Evolutionary conservation across 2,797 vertebrate genomes (phyloP).

Genomic region (Neosalanx taihuensis): DNA sequence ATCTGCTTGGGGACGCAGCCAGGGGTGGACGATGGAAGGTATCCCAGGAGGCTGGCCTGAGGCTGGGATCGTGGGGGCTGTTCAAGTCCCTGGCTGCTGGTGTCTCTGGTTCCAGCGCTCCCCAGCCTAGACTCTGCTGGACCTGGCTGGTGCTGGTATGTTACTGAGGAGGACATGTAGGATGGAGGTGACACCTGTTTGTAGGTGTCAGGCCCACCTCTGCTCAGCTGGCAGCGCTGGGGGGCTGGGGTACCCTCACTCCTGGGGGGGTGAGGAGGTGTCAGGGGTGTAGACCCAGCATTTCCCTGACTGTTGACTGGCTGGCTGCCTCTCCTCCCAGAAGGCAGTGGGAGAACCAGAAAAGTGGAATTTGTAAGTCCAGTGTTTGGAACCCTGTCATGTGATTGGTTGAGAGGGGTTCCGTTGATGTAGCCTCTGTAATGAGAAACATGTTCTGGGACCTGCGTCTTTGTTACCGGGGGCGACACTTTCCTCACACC

Average conservation of each 20-base stretch:
- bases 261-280: background rate
- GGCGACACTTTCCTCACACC: conserved; percentile 26
- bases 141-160: conserved; percentile 14
- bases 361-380: conserved; percentile 42
- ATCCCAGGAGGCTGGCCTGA: conserved; percentile 6
- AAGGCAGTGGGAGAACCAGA: conserved; percentile 28
- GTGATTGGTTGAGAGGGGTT: conserved; percentile 45
- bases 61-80: conserved; percentile 33
- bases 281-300: conserved; percentile 4
- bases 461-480: background rate
- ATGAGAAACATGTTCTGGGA: conserved; percentile 19
- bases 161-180: conserved; percentile 12
- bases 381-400: conserved; percentile 33
- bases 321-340: conserved; percentile 39
- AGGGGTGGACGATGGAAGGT: conserved; percentile 1
- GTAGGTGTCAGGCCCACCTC: background rate
- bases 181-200: conserved; percentile 7
- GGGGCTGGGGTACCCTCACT: conserved; percentile 4
- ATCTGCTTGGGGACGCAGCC: conserved; percentile 39
- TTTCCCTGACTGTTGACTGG: conserved; percentile 28
- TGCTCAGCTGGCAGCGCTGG: conserved; percentile 34
- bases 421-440: conserved; percentile 33
- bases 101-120: conserved; percentile 19
- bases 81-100: conserved; percentile 7
- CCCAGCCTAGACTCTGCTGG: conserved; percentile 7